Evolutionary conservation across 2,797 vertebrate genomes (phyloP).

Genomic region (Odontamblyopus rebecca): DNA sequence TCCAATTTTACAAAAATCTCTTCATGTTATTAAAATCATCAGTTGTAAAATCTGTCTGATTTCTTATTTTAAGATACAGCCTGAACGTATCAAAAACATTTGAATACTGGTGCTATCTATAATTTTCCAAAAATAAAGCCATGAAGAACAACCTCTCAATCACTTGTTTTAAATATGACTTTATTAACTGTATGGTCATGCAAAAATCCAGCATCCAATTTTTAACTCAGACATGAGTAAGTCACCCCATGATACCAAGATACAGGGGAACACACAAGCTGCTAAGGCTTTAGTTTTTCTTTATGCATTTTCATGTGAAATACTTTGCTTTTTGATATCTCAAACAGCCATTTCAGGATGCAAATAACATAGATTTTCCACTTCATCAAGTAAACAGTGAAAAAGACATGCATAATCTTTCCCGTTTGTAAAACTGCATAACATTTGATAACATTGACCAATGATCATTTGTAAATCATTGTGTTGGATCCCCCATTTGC

Average conservation of each 20-base stretch:
- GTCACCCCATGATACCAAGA: conserved; percentile 82
- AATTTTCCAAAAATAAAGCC: conserved; percentile 88
- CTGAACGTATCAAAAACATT: too few species aligned
- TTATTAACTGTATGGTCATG: conserved; percentile 97
- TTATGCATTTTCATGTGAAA: conserved; percentile 74
- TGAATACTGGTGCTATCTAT: conserved; percentile 29
- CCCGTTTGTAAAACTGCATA: conserved; percentile 84
- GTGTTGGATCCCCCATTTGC: conserved; percentile 15
- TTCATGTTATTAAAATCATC: conserved; percentile 75
- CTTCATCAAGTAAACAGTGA: conserved; percentile 86
- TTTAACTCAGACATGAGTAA: conserved; percentile 88
- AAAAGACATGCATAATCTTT: conserved; percentile 91
- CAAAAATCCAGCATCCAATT: conserved; percentile 98
- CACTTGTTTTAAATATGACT: conserved; percentile 87
- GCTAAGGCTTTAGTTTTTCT: conserved; percentile 83
- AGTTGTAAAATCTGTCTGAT: conserved; percentile 30
- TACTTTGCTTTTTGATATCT: conserved; percentile 63
- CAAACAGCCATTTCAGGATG: conserved; percentile 81
- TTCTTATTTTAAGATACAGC: neutral
- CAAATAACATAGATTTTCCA: conserved; percentile 81
- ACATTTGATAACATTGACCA: conserved; percentile 15
- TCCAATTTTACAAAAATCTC: conserved; percentile 80
- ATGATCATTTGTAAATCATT: conserved; percentile 34
- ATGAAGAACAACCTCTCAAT: conserved; percentile 91
- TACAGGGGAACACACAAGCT: conserved; percentile 88